Evolutionary conservation across 2,888 invertebrate species (phyloP), one percentile per base, ranked within the genome.

Genomic region (Gerris lacustris): DNA sequence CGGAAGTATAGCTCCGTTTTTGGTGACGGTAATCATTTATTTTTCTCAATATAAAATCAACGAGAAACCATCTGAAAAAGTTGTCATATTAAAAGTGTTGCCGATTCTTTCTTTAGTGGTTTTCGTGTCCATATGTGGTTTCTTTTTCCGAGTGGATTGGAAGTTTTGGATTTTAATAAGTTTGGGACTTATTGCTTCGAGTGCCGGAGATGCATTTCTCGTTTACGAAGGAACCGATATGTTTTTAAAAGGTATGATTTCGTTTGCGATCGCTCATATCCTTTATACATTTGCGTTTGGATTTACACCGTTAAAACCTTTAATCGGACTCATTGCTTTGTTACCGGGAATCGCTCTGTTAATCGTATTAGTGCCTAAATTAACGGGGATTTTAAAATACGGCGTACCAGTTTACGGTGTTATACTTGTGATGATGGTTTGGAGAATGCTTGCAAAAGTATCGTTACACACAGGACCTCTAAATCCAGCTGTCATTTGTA

Each of bases 241-340:
- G 9, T 55, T 55, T 55, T 55, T 55, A 55, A 55, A 55, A 55
- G 55, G 55, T 55, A 55, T 55, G 55, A 55, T 55, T 55, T 55
- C 55, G 11, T 55, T 55, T 55, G 55, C 55, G 55, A 55, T 55
- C 9, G 55, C 55, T 55, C 55, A 55, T 55, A 15, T 55, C 9
- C 15, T 55, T 9, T 55, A 55, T 15, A 55, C 55, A 5, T 9
- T 55, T 11, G 55, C 55, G 15, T 55, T 55, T 55, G 55, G 55
- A 2, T 55, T 55, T 15, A 55, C 55, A 5, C 55, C 55, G 55
- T 55, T 55, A 15, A 55, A 15, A 15, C 55, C 55, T 55, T 55
- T 55, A 55, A 55, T 55, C 11, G 55, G 55, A 11, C 15, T 55
- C 9, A 5, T 55, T 11, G 9, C 11, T 2, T 4, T 55, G 15